A percentile compares a stretch with the other conserved stretches of the same genome.
These are phyloP conservation scores for Pseudorectes ferrugineus DNA, from an alignment of 2,113 vertebrate genomes.

Conservation along the genomic window DNA sequence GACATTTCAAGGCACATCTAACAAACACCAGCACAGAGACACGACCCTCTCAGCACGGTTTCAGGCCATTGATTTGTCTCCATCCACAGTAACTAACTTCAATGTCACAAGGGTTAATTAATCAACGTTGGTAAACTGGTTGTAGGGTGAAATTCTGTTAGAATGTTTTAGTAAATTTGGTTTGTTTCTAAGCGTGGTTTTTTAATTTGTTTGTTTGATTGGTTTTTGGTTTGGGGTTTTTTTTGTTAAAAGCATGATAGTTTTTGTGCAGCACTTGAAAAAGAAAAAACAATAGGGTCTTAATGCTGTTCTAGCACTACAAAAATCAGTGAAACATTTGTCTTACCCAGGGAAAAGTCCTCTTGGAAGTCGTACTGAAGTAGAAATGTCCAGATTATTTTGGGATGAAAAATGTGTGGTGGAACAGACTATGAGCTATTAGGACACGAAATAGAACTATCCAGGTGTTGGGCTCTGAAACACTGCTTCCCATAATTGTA, in stretches of 20 bases:
- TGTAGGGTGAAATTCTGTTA: neutral
- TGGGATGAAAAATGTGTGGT: neutral
- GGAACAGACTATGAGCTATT: neutral
- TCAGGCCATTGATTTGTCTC: neutral
- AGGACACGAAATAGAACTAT: rapidly evolving
- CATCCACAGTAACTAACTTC: neutral
- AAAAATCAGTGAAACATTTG: neutral
- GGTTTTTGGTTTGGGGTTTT: neutral
- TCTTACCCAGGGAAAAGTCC: neutral
- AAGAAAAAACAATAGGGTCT: neutral
- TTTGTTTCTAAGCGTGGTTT: neutral
- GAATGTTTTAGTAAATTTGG: neutral
- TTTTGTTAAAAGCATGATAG: neutral
- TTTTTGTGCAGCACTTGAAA: neutral
- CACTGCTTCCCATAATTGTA: neutral
- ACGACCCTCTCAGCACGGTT: neutral
- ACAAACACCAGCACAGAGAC: neutral
- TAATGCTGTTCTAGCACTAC: neutral
- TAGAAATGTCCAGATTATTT: neutral
- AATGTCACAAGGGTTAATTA: neutral
- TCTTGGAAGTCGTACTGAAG: neutral
- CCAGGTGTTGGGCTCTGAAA: rapidly evolving
- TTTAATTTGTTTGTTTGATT: neutral
- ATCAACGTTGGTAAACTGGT: neutral
- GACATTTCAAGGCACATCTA: constrained; percentile 43